Evolutionary conservation across 2,797 vertebrate species (phyloP).

Genomic region (Anguilla megastoma): DNA sequence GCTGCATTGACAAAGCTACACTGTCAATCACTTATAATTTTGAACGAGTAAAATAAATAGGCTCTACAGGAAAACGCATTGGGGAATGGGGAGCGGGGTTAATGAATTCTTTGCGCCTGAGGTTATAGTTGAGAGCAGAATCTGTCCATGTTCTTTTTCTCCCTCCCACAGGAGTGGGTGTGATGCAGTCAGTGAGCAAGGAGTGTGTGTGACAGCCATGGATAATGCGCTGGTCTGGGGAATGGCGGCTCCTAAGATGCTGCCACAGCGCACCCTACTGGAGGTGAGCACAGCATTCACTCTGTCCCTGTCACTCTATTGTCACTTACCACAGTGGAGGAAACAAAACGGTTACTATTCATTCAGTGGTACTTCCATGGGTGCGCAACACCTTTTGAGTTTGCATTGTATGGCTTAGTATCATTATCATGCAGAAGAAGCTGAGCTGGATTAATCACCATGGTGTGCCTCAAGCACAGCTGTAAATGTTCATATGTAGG

Average conservation of each 20-base stretch:
- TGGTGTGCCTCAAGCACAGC: not conserved
- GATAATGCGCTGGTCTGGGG: too few species aligned
- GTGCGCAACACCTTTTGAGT: not conserved
- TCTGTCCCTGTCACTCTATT: not conserved
- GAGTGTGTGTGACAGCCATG: not conserved
- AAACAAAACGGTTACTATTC: not conserved
- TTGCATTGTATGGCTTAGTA: not conserved
- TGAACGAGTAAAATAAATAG: not conserved
- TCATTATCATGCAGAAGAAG: not conserved
- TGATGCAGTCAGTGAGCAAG: not conserved
- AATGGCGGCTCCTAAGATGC: not conserved
- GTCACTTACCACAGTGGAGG: not conserved
- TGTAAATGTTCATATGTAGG: not conserved
- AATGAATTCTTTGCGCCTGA: not conserved
- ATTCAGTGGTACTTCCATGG: not conserved
- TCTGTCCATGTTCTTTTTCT: not conserved
- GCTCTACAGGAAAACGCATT: not conserved
- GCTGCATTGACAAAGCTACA: not conserved
- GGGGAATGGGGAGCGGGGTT: not conserved
- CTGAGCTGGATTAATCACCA: not conserved
- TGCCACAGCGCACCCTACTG: not conserved
- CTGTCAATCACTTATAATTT: not conserved
- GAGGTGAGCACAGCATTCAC: not conserved
- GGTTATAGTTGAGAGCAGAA: not conserved
- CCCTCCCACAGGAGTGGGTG: too few species aligned